These are phyloP conservation scores for Ispidina picta DNA, from an alignment of 2,797 vertebrate genomes.

Conservation along the genomic window DNA sequence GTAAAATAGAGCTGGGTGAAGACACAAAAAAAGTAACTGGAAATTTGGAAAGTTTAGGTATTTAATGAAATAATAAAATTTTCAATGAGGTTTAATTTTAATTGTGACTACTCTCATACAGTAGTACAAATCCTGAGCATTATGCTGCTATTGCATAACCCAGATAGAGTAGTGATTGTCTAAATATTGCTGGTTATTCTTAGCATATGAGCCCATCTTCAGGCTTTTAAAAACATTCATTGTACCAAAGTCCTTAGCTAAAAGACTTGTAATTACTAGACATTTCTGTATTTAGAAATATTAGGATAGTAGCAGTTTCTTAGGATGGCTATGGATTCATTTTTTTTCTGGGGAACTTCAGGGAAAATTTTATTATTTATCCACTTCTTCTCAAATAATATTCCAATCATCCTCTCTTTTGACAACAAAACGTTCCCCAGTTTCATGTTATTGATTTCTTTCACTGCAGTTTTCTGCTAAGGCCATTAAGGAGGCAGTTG, in stretches of 20 bases:
- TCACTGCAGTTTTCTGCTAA: not conserved
- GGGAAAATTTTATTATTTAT: not conserved
- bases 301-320: not conserved
- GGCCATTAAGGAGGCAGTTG: not conserved
- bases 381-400: not conserved
- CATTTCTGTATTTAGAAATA: not conserved
- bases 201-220: not conserved
- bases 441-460: not conserved
- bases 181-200: not conserved
- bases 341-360: not conserved
- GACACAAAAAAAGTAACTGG: not conserved
- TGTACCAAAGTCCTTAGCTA: not conserved
- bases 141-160: not conserved
- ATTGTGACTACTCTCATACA: not conserved
- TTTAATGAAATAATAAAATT: not conserved
- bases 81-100: not conserved
- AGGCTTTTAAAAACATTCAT: not conserved
- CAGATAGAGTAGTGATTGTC: not conserved
- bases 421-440: fast-evolving
- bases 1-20: not conserved
- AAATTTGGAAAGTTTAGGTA: not conserved
- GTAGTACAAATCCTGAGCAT: not conserved
- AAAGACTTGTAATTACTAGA: not conserved
- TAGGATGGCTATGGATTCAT: not conserved
- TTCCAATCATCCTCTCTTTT: not conserved